Evolutionary conservation across 23 tunicate species (phyloP), one percentile per base, ranked within the genome.

Genomic region (Diplosoma virens): DNA sequence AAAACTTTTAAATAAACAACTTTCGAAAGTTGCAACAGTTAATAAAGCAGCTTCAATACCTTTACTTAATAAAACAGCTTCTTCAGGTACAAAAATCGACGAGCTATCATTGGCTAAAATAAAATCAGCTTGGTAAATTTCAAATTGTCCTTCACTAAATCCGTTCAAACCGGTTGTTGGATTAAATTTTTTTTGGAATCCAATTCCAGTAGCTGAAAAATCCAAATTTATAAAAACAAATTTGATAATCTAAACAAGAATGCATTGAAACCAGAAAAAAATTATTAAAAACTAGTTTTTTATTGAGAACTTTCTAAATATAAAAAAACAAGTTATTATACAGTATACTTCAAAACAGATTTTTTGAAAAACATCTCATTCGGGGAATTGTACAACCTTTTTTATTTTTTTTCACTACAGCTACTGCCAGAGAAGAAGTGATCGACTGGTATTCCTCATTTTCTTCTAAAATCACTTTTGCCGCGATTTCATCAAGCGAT

Each of bases 141-240:
- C 69, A 61, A 61, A 61, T 29, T 61, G 69, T 26, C 69, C 69
- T 7, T 3, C 34, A 61, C 34, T 61, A 29, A 61, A 61, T 5
- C 69, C 69, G n/a, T 27, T 14, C 30, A 27, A 7, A n/a, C 30
- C 69, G 9, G 69, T 29, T 3, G 69, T 4, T 3, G 69, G 69
- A 29, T 61, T 61, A 4, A 3, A 26, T 29, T 29, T 27, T 35
- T 26, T 29, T 29, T 4, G 6, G 35, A 27, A 61, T 3, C 69
- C 69, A 27, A 29, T n/a, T 16, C 63, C 63, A 20, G 25, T 56
- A 20, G 20, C 63, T 56, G 63, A 16, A 56, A 56, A n/a, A n/a
- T n/a, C n/a, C n/a, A n/a, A n/a, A n/a, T n/a, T n/a, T n/a, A n/a
- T n/a, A n/a, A n/a, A n/a, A n/a, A n/a, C n/a, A n/a, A n/a, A n/a